Evolutionary conservation across 2,113 vertebrate genomes (phyloP), one percentile per base, ranked within the genome.

Genomic region (Psilopogon haemacephalus): DNA sequence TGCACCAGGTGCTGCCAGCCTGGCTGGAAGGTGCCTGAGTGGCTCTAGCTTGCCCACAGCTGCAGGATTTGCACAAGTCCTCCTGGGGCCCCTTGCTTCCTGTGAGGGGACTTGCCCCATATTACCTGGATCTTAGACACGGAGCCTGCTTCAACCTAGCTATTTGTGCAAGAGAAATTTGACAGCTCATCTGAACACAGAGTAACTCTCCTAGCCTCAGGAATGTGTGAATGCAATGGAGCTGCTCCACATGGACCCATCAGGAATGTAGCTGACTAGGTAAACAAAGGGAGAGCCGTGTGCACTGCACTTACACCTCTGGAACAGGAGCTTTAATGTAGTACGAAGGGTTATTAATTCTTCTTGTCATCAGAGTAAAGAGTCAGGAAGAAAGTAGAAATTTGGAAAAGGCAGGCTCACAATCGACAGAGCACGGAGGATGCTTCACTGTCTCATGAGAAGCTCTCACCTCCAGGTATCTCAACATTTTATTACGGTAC

Each of bases 401-500:
- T 60, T 35, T 27, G 35, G 24, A 48, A 63, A 89, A 84, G 46
- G 28, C 23, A 35, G 0, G 23, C 65, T 87, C 72, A 40, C 4
- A 60, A 56, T 65, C 54, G 33, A 35, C 76, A 74, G 54, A 65
- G 48, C 59, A 24, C 3, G 55, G 56, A 11, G 6, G 30, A 27
- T 20, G 40, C 30, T 70, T 38, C 54, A 11, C 33, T 30, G 4
- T 27, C 63, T 50, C 71, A 95, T 0, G 21, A 86, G 55, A 69
- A 84, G 71, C 40, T 82, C 92, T 92, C 26, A 48, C 15, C 67
- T 86, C 44, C 62, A 77, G 35, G 54, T 42, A 58, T 60, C 78
- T 56, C 48, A 94, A 94, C 55, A 68, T 40, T 94, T 92, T 83
- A 96, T 97, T 96, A 83, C 88, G 90, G 90, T 93, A 89, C 84